Conservation (phyloP, 2,888 invertebrate species). For the Abrostola tripartita region DNA sequence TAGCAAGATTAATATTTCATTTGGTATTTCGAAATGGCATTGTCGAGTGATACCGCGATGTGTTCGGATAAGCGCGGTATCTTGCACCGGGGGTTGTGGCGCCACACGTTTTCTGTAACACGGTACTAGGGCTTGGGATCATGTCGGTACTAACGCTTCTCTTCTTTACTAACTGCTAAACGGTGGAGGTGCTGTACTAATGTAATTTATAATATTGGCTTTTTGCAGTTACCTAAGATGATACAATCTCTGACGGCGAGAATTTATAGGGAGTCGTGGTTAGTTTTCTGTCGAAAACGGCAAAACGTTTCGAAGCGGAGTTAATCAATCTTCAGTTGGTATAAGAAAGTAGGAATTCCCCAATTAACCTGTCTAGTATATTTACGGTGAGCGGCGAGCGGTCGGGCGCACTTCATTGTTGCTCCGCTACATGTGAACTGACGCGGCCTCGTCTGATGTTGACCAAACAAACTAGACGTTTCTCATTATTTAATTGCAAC, state of each 20-base stretch:
- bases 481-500: slow-evolving; percentile 85
- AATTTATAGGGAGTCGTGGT: slow-evolving; percentile 34
- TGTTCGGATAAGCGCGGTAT: slow-evolving; percentile 84
- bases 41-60: slow-evolving; percentile 72
- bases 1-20: slow-evolving; percentile 75
- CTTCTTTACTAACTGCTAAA: slow-evolving; percentile 58
- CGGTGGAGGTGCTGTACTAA: slow-evolving; percentile 56
- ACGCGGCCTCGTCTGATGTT: slow-evolving; percentile 75
- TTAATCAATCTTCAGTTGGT: slow-evolving; percentile 36
- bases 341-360: slow-evolving; percentile 44
- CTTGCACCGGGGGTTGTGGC: slow-evolving; percentile 81
- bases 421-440: slow-evolving; percentile 71
- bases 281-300: slow-evolving; percentile 36
- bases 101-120: slow-evolving; percentile 72
- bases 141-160: slow-evolving; percentile 71
- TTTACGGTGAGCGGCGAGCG: slow-evolving; percentile 43
- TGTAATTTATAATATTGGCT: slow-evolving; percentile 51
- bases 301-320: slow-evolving; percentile 14
- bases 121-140: slow-evolving; percentile 66
- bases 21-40: slow-evolving; percentile 72
- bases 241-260: slow-evolving; percentile 30
- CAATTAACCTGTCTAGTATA: slow-evolving; percentile 56
- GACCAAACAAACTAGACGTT: slow-evolving; percentile 76
- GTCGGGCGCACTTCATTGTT: slow-evolving; percentile 64
- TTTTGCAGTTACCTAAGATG: slow-evolving; percentile 51